These are phyloP conservation scores for Drosophila guanche DNA, from an alignment of 1,140 invertebrate genomes.

Conservation along the genomic window DNA sequence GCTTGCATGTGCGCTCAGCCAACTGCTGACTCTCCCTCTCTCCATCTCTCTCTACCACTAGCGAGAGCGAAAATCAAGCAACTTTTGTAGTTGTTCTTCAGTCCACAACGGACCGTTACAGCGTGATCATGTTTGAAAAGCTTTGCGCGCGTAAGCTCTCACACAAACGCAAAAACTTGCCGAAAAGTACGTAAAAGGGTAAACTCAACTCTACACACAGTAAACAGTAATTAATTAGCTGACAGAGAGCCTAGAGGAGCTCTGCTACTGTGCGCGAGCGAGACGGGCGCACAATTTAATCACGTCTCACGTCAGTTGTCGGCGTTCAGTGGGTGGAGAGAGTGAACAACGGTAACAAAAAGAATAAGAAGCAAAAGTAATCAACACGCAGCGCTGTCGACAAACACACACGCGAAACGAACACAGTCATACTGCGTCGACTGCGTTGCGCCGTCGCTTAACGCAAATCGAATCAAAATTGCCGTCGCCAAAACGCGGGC, in stretches of 20 bases:
- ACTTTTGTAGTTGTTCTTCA: conserved; percentile 42
- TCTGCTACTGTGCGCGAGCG: conserved; percentile 57
- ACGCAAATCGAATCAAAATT: conserved; percentile 80
- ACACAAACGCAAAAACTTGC: conserved; percentile 8
- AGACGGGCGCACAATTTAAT: conserved; percentile 70
- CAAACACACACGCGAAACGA: conserved; percentile 20
- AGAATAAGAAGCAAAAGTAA: conserved; percentile 48
- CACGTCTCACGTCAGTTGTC: conserved; percentile 28
- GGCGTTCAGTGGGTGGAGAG: neutral
- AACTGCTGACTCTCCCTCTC: conserved; percentile 16
- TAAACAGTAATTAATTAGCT: conserved; percentile 69
- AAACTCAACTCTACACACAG: conserved; percentile 22
- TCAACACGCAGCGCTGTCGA: conserved; percentile 62
- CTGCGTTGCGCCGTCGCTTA: conserved; percentile 70
- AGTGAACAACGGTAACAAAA: conserved; percentile 18
- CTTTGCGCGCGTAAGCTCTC: conserved; percentile 42
- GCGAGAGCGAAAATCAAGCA: conserved; percentile 26
- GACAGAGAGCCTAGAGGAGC: conserved; percentile 27
- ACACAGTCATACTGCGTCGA: conserved; percentile 45
- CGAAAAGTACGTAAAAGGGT: conserved; percentile 23
- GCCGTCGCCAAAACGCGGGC: conserved; percentile 75
- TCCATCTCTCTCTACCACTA: conserved; percentile 11
- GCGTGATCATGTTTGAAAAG: conserved; percentile 75
- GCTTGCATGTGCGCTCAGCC: conserved; percentile 6
- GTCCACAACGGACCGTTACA: conserved; percentile 73